Evolutionary conservation across 2,113 vertebrate genomes (phyloP), one percentile per base, ranked within the genome.

Genomic region (Brienomyrus longianalis): DNA sequence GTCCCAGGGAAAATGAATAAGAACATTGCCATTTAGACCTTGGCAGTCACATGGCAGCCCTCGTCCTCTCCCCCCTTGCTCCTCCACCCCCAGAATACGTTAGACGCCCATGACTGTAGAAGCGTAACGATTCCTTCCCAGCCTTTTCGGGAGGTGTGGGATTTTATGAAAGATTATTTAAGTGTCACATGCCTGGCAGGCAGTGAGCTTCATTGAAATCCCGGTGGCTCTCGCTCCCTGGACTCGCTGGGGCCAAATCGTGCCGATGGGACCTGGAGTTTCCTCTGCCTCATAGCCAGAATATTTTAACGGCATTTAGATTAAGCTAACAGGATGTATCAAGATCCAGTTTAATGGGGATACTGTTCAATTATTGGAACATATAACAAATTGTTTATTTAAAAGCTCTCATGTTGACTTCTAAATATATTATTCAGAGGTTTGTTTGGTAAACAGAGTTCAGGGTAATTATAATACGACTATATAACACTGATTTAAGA

Each of bases 391-490:
- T 80, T 43, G 31, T 43, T 31, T 48, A 23, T 83, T 52, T 47
- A 66, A 39, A 48, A 90, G 66, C 88, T 66, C 9, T 94, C 93
- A 92, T 94, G 93, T 94, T 93, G 92, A 92, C 91, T 93, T 92
- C 87, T 70, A 70, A 70, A 31, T 70, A 70, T 70, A 96, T 96
- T 94, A 95, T 96, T 95, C 94, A 91, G 96, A 96, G 95, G 95
- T 95, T 95, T 96, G 95, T 94, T 93, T 93, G 94, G 95, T 96
- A 96, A 96, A 96, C 96, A 95, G 95, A 95, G 95, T 95, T 95
- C 95, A 96, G 43, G 93, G 95, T 96, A 96, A 96, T 96, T 96
- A 95, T 96, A 93, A 94, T 70, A 54, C 92, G 93, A 93, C 94
- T 93, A 93, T 94, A 93, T 96, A 96, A 96, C 95, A 95, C 51